Evolutionary conservation across 2,888 invertebrate species (phyloP).

Genomic region (Agrochola lychnidis): DNA sequence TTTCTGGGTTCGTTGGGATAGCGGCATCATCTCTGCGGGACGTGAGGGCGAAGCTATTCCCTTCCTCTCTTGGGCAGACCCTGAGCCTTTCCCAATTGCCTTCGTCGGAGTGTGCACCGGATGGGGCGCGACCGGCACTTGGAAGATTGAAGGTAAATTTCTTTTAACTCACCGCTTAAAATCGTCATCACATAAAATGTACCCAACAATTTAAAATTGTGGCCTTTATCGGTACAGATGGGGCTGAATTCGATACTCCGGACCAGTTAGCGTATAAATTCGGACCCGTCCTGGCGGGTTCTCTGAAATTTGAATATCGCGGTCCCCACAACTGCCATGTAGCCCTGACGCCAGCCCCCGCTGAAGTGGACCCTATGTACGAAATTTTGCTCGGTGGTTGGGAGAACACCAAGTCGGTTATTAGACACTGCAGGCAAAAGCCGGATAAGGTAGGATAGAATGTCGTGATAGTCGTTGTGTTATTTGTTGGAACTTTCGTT

Average conservation of each 20-base stretch:
- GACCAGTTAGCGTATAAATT: slow-evolving; percentile 91
- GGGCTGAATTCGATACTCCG: slow-evolving; percentile 89
- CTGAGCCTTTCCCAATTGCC: slow-evolving; percentile 92
- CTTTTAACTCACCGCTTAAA: slow-evolving; percentile 9
- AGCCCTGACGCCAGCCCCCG: slow-evolving; percentile 89
- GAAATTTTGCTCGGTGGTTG: slow-evolving; percentile 93
- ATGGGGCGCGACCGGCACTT: slow-evolving; percentile 95
- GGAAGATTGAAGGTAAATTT: slow-evolving; percentile 94
- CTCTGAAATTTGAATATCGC: slow-evolving; percentile 90
- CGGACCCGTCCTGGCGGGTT: slow-evolving; percentile 89
- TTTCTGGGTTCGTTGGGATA: slow-evolving; percentile 96
- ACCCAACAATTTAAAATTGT: slow-evolving; percentile 84
- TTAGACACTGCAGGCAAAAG: slow-evolving; percentile 91
- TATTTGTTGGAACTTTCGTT: slow-evolving; percentile 48
- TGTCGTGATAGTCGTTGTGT: slow-evolving; percentile 69
- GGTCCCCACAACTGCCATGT: slow-evolving; percentile 92
- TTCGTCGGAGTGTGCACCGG: slow-evolving; percentile 96
- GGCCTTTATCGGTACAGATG: slow-evolving; percentile 85
- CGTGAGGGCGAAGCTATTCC: slow-evolving; percentile 93
- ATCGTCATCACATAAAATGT: slow-evolving; percentile 79
- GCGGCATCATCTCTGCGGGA: slow-evolving; percentile 93
- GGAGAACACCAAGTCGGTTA: slow-evolving; percentile 92
- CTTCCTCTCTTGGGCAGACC: slow-evolving; percentile 94
- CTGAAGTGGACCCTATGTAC: slow-evolving; percentile 91
- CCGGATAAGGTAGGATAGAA: slow-evolving; percentile 91